Conservation (phyloP, 2,797 vertebrate species). For the Acropternis orthonyx region DNA sequence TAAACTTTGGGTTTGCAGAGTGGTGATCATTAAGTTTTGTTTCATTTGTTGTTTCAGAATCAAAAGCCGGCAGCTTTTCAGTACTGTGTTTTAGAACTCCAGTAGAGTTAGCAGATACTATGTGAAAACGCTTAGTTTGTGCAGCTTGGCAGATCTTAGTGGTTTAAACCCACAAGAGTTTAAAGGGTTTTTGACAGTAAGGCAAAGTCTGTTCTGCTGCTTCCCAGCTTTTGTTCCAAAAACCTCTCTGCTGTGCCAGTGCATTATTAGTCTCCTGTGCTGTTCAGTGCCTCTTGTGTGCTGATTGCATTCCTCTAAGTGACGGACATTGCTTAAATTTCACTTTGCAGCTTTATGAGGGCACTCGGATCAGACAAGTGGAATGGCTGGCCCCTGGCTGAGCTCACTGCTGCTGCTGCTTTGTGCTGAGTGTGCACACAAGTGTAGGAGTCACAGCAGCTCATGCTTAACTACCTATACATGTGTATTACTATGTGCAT, state of each 20-base stretch:
- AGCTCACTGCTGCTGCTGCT: background rate
- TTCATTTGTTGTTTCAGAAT: background rate
- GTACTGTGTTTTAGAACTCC: background rate
- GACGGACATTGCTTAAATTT: background rate
- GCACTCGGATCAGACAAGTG: background rate
- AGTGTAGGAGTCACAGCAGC: rapidly evolving
- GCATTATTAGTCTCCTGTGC: background rate
- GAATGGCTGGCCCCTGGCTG: constrained; percentile 16
- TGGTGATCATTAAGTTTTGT: background rate
- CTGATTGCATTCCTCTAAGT: background rate
- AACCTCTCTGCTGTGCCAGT: background rate
- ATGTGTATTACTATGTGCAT: rapidly evolving
- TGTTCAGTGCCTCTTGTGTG: background rate
- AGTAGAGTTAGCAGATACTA: background rate
- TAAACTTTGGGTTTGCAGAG: background rate
- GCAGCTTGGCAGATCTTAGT: background rate
- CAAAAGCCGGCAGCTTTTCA: background rate
- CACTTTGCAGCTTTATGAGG: background rate
- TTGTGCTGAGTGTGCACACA: rapidly evolving
- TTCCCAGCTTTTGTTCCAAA: background rate
- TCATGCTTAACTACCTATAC: rapidly evolving
- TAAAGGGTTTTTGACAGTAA: background rate
- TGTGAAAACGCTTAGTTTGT: background rate
- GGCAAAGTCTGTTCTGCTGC: background rate
- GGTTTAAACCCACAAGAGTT: background rate